Evolutionary conservation across 2,113 vertebrate genomes (phyloP).

Genomic region (Brachirus orientalis): DNA sequence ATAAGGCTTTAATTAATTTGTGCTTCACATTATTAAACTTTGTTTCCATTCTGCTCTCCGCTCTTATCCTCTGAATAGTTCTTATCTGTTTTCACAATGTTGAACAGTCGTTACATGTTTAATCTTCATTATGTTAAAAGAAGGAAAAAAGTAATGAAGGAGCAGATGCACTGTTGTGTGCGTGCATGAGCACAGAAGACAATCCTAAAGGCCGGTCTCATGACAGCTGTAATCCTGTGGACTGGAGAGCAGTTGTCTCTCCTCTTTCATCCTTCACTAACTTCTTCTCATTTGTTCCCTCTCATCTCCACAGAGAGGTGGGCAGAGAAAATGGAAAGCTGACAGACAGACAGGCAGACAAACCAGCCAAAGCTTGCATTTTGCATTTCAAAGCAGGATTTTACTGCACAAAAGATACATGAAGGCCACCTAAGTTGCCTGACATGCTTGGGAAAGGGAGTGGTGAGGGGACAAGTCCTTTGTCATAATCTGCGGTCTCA

Average conservation of each 20-base stretch:
- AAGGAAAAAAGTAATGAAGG: neutral
- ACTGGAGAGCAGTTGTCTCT: neutral
- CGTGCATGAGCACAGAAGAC: neutral
- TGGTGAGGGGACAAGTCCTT: no score
- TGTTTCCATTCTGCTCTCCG: neutral
- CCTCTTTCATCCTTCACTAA: slow-evolving; percentile 1
- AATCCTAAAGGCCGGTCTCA: neutral
- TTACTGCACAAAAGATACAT: no score
- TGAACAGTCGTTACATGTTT: neutral
- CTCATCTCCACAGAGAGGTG: neutral
- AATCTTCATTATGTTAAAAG: neutral
- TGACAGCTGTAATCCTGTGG: neutral
- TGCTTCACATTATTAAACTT: neutral
- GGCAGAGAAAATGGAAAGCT: neutral
- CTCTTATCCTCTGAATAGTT: no score
- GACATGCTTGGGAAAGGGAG: no score
- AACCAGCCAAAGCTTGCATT: no score
- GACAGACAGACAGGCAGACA: no score
- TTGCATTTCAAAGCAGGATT: no score
- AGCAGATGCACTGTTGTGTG: neutral
- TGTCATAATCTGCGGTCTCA: no score
- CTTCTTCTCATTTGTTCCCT: neutral
- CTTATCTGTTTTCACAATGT: neutral
- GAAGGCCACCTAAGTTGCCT: no score
- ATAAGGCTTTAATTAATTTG: neutral